A percentile compares a stretch with the other conserved stretches of the same genome.
These are phyloP conservation scores for Drosophila equinoxialis DNA, from an alignment of 1,140 invertebrate species.

Conservation along the genomic window DNA sequence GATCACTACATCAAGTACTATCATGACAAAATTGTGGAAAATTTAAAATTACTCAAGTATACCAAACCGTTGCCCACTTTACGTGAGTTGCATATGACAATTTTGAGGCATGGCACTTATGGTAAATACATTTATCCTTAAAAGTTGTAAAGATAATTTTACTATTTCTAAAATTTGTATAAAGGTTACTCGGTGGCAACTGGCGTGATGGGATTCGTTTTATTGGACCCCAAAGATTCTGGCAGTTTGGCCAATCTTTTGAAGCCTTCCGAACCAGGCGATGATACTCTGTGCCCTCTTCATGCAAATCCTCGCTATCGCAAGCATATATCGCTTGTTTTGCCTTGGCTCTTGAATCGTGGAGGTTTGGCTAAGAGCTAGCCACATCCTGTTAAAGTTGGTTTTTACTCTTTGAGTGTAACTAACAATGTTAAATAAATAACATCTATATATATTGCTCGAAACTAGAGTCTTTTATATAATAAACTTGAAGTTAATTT, in stretches of 20 bases:
- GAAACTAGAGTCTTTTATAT: not conserved
- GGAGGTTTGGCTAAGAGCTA: slow-evolving; percentile 37
- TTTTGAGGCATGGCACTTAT: slow-evolving; percentile 56
- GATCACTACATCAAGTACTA: slow-evolving; percentile 73
- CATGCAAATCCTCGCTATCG: slow-evolving; percentile 61
- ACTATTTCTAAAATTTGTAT: not conserved
- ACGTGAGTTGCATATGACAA: slow-evolving; percentile 50
- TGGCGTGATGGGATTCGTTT: slow-evolving; percentile 65
- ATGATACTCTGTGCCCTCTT: slow-evolving; percentile 40
- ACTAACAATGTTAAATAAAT: too few relatives aligned
- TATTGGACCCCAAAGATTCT: slow-evolving; percentile 64
- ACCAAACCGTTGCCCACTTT: slow-evolving; percentile 52
- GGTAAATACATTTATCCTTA: slow-evolving; percentile 36
- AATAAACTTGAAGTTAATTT: not conserved
- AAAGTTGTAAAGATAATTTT: not conserved
- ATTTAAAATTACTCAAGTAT: slow-evolving; percentile 62
- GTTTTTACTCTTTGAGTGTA: too few relatives aligned
- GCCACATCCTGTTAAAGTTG: too few relatives aligned
- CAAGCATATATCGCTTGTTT: slow-evolving; percentile 49
- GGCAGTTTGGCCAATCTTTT: slow-evolving; percentile 63
- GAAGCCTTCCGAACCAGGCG: slow-evolving; percentile 36
- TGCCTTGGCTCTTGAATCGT: slow-evolving; percentile 72
- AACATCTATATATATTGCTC: too few relatives aligned
- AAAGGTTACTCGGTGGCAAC: slow-evolving; percentile 54
- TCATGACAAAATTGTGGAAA: slow-evolving; percentile 55